Evolutionary conservation across 2,797 vertebrate species (phyloP).

Genomic region (Eulemur coronatus): DNA sequence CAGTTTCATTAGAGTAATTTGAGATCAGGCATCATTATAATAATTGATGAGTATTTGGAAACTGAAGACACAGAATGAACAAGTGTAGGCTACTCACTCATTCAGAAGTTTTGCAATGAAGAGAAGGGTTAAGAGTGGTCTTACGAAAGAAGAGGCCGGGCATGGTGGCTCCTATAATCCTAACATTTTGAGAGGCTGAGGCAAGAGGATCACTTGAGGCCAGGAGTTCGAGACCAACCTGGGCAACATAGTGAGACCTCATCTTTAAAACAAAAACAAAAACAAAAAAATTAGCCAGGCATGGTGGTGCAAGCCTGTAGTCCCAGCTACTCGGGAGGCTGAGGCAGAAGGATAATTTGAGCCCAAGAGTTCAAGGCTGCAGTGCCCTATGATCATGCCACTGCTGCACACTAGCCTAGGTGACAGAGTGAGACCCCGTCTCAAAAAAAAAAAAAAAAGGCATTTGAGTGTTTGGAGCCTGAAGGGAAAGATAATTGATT

Average conservation of each 20-base stretch:
- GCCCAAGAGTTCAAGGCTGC: not conserved
- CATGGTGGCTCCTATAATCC: not conserved
- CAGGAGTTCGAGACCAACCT: not conserved
- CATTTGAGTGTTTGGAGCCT: not conserved
- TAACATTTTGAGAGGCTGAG: not conserved
- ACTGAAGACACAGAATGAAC: not conserved
- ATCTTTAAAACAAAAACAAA: not conserved
- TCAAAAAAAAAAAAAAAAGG: not conserved
- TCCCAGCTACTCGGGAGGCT: not conserved
- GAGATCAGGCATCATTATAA: not conserved
- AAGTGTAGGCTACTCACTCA: not conserved
- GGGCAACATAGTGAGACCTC: not conserved
- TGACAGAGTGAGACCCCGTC: not conserved
- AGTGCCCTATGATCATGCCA: too few species aligned
- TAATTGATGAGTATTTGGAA: not conserved
- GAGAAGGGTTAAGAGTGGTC: not conserved
- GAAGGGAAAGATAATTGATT: not conserved
- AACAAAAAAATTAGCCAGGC: not conserved
- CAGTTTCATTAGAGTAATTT: not conserved
- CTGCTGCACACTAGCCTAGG: not conserved
- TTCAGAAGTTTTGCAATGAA: slow-evolving; percentile 4
- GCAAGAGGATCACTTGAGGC: not conserved
- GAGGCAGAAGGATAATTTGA: not conserved
- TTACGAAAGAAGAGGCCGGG: not conserved
- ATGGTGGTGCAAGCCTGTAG: not conserved